Evolutionary conservation across 2,113 vertebrate genomes (phyloP), one percentile per base, ranked within the genome.

Genomic region (Natator depressus): DNA sequence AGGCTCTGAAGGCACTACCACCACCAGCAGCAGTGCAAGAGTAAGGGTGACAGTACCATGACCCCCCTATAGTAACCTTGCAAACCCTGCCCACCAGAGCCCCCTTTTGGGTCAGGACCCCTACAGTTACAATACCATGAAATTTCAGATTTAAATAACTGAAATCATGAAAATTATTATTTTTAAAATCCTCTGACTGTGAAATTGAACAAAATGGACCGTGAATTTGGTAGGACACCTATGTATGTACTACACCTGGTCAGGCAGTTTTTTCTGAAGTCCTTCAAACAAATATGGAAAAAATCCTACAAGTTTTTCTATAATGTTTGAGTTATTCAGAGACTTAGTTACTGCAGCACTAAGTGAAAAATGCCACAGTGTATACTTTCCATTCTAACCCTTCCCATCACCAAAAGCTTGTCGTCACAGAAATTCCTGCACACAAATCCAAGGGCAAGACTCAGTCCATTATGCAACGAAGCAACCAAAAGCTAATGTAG

Each of bases 221-320:
- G 6, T 29, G 57, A 59, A 12, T 59, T 57, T 59, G 57, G 57
- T n/a, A 55, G 8, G 27, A 57, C 54, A 31, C 54, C 6, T 19
- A 42, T 0, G 1, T 10, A 8, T 8, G 80, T 80, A 25, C 6
- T 2, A 22, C 50, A 79, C 78, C 57, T 5, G 0, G 51, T 1
- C 25, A 53, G 2, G 5, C 24, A 2, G 31, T 0, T 1, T 79
- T 22, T 69, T 51, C 62, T 69, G 13, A 69, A 69, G 62, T 69
- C 72, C 20, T 76, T 76, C 8, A 22, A 80, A 59, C 3, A 14
- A 42, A 54, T 0, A 3, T 51, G 20, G 9, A 9, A 19, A 13
- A 1, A 10, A 46, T 7, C 2, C 55, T 25, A 80, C 47, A 46
- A 22, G 35, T 20, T 88, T 89, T 1, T 10, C 1, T 4, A n/a